These are phyloP conservation scores for Dendrolimus pini DNA, from an alignment of 2,888 invertebrate genomes.

Conservation along the genomic window DNA sequence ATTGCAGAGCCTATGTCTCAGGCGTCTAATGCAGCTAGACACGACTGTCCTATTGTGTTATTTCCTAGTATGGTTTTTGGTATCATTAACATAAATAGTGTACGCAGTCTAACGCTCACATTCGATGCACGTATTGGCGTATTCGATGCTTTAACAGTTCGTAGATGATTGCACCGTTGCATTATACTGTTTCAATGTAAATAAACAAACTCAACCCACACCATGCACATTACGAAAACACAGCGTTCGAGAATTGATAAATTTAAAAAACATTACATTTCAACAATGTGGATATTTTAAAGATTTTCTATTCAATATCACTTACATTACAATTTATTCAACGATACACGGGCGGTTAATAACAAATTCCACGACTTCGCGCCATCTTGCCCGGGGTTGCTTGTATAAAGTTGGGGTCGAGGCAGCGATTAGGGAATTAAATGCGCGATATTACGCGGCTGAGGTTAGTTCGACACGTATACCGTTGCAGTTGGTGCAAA, in stretches of 20 bases:
- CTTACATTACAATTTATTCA: constrained; percentile 3
- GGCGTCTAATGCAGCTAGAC: constrained; percentile 65
- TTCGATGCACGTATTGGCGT: constrained; percentile 53
- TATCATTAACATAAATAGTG: constrained; percentile 70
- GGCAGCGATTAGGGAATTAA: constrained; percentile 35
- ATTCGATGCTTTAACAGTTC: constrained; percentile 31
- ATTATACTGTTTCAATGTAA: not conserved
- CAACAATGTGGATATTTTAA: constrained; percentile 1
- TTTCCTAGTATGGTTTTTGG: constrained; percentile 69
- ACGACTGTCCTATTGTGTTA: constrained; percentile 72
- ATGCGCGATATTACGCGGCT: constrained; percentile 43
- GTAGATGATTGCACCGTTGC: constrained; percentile 19
- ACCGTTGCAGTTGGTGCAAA: constrained; percentile 69
- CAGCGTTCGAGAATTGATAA: not conserved
- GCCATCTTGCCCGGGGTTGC: constrained; percentile 24
- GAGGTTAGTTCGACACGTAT: constrained; percentile 53
- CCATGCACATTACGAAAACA: not conserved
- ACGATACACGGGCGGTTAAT: constrained; percentile 12
- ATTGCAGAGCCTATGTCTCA: constrained; percentile 56
- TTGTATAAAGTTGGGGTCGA: constrained; percentile 24
- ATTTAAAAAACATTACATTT: not conserved
- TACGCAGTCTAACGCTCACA: constrained; percentile 54
- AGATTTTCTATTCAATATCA: constrained; percentile 1
- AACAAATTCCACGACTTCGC: constrained; percentile 34
- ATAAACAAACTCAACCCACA: not conserved